phyloP scores from a whole-genome alignment of 2,797 vertebrate species.

The Thamnophis elegans region DNA sequence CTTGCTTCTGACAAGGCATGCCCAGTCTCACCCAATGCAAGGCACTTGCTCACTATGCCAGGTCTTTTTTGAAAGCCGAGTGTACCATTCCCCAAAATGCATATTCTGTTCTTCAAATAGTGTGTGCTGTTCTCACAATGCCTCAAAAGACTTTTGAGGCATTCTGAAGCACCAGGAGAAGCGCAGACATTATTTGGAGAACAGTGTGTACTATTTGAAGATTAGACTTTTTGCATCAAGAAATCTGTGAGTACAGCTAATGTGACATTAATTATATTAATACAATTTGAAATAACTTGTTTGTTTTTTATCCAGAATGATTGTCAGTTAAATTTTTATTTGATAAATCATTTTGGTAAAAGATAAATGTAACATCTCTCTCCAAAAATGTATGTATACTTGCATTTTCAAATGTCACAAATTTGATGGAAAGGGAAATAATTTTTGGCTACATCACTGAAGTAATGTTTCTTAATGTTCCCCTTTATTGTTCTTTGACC shows the following conservation, averaged over 20 bases:
- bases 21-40: not conserved
- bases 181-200: not conserved
- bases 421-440: not conserved
- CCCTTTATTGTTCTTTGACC: not conserved
- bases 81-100: not conserved
- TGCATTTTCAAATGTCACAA: not conserved
- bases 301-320: not conserved
- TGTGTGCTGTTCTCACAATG: not conserved
- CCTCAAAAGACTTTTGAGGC: not conserved
- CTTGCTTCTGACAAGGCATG: not conserved
- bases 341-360: not conserved
- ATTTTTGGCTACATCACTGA: not conserved
- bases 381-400: not conserved
- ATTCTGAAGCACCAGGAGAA: not conserved
- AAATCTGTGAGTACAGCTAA: not conserved
- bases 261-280: not conserved
- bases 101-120: not conserved
- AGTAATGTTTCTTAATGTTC: not conserved
- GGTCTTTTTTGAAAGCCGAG: not conserved
- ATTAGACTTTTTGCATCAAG: not conserved
- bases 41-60: not conserved
- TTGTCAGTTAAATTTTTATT: not conserved
- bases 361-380: not conserved
- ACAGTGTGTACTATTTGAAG: not conserved
- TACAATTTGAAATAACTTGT: not conserved